Evolutionary conservation across 2,113 vertebrate genomes (phyloP), one percentile per base, ranked within the genome.

Genomic region (Grammomys surdaster): DNA sequence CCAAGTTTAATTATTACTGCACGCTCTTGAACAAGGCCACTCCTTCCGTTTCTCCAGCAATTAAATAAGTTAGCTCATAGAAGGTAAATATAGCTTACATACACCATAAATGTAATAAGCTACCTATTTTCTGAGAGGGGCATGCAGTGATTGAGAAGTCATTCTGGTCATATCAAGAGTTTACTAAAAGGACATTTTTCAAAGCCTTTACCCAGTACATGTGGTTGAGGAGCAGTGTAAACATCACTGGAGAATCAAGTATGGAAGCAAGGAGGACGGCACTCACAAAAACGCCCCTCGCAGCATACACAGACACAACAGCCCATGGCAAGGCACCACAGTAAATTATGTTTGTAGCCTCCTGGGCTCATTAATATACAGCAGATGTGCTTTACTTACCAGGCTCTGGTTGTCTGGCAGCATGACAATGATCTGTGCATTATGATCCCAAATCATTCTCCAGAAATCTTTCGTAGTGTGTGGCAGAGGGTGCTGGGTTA

Each of bases 371-470:
- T 90, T 43, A 94, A 7, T 24, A 51, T 19, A 81, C 1, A 12
- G 17, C 0, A 13, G 77, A 14, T 43, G 75, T 0, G 24, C 51
- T 65, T 7, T 20, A 98, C 99, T 98, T 98, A 99, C 99, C 99
- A 99, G 98, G 97, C 99, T 99, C 96, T 99, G 99, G 98, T 99
- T 99, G 98, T 99, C 99, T 0, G 99, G 99, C 98, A 99, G 98
- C 99, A 99, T 99, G 98, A 99, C 99, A 63, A 99, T 99, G 98
- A 99, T 99, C 98, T 99, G 99, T 85, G 99, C 99, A 0, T 99
- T 99, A 97, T 99, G 99, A 98, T 99, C 99, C 99, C 99, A 99
- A 97, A 99, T 99, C 99, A 99, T 99, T 97, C 99, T 98, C 99
- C 99, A 99, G 98, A 99, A 99, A 96, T 99, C 99, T 97, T 99